Conservation (phyloP, 2,113 vertebrate genomes). For the Regulus satrapa region DNA sequence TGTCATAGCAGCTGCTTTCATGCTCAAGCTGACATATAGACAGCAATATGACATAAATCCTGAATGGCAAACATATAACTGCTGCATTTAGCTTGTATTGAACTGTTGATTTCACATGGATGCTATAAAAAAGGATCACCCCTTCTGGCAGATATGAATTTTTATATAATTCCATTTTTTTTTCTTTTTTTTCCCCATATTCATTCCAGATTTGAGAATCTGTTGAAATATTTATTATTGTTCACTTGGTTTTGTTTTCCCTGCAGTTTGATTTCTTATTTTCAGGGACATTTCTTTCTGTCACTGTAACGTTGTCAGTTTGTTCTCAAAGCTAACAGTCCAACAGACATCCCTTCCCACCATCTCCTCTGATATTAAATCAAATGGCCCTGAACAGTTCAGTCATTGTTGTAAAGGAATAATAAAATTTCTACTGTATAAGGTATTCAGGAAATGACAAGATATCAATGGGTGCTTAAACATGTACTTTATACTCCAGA, state of each 20-base stretch:
- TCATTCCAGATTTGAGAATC: neutral
- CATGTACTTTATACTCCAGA: neutral
- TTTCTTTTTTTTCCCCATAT: neutral
- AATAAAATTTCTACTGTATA: neutral
- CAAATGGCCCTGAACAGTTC: neutral
- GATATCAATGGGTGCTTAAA: neutral
- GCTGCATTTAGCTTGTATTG: neutral
- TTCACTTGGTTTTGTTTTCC: neutral
- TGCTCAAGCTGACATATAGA: neutral
- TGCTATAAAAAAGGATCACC: neutral
- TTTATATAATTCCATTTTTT: neutral
- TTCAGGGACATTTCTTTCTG: neutral
- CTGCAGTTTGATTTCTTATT: neutral
- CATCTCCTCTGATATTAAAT: neutral
- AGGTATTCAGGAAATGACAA: neutral
- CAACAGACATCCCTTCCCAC: neutral
- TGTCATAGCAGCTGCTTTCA: neutral
- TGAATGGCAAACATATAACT: neutral
- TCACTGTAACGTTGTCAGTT: neutral
- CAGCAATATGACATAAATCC: conserved; percentile 3
- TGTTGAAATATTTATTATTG: neutral
- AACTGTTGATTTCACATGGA: neutral
- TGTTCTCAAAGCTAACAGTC: neutral
- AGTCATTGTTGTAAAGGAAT: neutral
- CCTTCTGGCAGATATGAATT: neutral